Conservation (phyloP, 2,888 invertebrate species). For the Lycia hirtaria region DNA sequence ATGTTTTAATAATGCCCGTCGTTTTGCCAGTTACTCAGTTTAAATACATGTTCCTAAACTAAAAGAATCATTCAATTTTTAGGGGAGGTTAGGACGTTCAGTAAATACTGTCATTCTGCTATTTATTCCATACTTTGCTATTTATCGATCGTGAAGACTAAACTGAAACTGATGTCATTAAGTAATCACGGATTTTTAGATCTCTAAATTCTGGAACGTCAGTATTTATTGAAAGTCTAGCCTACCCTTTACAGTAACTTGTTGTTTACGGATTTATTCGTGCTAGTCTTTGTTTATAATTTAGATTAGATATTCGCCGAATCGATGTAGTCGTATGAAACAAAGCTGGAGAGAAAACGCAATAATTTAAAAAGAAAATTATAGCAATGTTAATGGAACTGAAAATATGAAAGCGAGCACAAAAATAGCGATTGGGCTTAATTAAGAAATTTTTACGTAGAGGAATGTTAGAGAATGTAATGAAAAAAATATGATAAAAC, state of each 20-base stretch:
- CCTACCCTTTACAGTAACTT: constrained; percentile 3
- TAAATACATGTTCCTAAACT: constrained; percentile 49
- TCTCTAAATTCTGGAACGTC: no score
- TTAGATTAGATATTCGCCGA: constrained; percentile 22
- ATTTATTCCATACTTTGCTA: no score
- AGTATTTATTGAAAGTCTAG: no score
- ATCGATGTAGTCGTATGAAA: constrained; percentile 10
- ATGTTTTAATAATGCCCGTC: no score
- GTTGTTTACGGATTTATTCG: constrained; percentile 46
- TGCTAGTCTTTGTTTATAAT: constrained; percentile 48
- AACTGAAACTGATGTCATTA: no score
- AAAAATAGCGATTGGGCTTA: constrained; percentile 40
- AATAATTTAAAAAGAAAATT: constrained; percentile 21
- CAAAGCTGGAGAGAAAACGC: constrained; percentile 8
- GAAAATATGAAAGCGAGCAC: constrained; percentile 38
- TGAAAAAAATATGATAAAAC: constrained; percentile 57
- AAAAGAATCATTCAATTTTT: constrained; percentile 30
- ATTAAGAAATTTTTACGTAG: constrained; percentile 42
- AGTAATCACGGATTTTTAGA: no score
- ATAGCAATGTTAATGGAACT: constrained; percentile 27
- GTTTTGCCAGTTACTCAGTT: no score
- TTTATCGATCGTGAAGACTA: no score
- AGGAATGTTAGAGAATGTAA: constrained; percentile 52
- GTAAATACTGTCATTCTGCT: no score
- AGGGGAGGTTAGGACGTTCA: no score